Evolutionary conservation across 2,888 invertebrate genomes (phyloP), one percentile per base, ranked within the genome.

Genomic region (Megalurothrips usitatus): DNA sequence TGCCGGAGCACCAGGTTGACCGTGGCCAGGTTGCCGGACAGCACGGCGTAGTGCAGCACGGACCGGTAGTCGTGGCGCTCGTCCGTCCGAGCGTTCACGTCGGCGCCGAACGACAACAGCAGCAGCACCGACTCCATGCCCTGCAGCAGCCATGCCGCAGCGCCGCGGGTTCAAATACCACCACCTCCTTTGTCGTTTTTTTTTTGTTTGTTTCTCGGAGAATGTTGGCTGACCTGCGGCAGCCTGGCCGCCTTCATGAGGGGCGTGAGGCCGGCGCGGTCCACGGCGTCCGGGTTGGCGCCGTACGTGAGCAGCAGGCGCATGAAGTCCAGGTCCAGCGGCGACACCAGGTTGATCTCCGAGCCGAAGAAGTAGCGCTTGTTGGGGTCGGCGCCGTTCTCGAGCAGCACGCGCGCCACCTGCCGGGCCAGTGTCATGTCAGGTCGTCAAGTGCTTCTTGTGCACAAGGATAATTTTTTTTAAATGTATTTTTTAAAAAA

Each of bases 341-440:
- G 89, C 0, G 93, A 94, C 4, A 96, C 92, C 85, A 96, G 89
- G 87, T 96, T 96, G 85, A 97, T 95, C 88, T 97, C 96, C 0
- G 95, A 91, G 9, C 96, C 96, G 86, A 96, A 94, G 88, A 96
- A 96, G 87, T 96, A 96, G 28, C 94, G 90, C 85, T 96, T 95
- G 88, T 97, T 96, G 9, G 96, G 95, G 87, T 96, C 93, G 0
- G 96, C 96, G 0, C 96, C 96, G 84, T 93, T 91, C 85, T 95
- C 93, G 48, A 96, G 88, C 3, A 96, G 89, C 52, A 94, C 89
- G 84, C 91, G 89, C 0, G 92, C 93, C 34, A 92, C 92, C 11
- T 91, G 34, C 19, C 6, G 28, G 26, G 19, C n/a, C n/a, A n/a
- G n/a, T n/a, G n/a, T n/a, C n/a, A n/a, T n/a, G n/a, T n/a, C n/a